A percentile compares a stretch with the other conserved stretches of the same genome.
Evolutionary conservation across 2,797 vertebrate species (phyloP).

Genomic region (Decapterus maruadsi): DNA sequence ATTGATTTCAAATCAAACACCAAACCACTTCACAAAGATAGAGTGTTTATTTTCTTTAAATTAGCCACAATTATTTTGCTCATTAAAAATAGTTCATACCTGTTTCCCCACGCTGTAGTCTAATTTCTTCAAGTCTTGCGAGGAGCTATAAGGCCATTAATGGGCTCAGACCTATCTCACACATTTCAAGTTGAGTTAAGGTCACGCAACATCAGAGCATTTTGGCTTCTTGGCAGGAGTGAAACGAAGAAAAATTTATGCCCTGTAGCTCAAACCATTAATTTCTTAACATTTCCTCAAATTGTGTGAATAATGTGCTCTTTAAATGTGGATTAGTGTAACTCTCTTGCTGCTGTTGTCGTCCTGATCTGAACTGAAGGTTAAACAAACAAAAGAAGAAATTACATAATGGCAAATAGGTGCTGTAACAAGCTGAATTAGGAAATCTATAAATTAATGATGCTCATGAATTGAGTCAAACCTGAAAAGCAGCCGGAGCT

Average conservation of each 20-base stretch:
- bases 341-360: conserved; percentile 27
- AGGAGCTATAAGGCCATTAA: conserved; percentile 18
- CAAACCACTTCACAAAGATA: not conserved
- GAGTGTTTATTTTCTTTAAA: not conserved
- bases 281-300: conserved; percentile 20
- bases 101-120: not conserved
- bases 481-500: conserved; percentile 6
- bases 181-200: conserved; percentile 27
- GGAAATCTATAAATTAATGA: conserved; percentile 24
- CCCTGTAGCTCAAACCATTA: conserved; percentile 18
- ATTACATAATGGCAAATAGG: conserved; percentile 10
- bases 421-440: not conserved
- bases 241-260: conserved; percentile 21
- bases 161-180: conserved; percentile 30
- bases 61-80: not conserved
- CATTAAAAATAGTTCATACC: not conserved
- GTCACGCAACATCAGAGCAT: conserved; percentile 14
- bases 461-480: conserved; percentile 23
- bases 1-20: not conserved
- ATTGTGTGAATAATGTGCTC: conserved; percentile 14
- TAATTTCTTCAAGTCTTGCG: conserved; percentile 19
- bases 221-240: conserved; percentile 6
- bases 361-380: conserved; percentile 28
- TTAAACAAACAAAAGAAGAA: conserved; percentile 39
- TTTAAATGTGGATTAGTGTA: conserved; percentile 22